phyloP scores from a whole-genome alignment of 2,888 invertebrate genomes.

The Gymnoscelis rufifasciata region DNA sequence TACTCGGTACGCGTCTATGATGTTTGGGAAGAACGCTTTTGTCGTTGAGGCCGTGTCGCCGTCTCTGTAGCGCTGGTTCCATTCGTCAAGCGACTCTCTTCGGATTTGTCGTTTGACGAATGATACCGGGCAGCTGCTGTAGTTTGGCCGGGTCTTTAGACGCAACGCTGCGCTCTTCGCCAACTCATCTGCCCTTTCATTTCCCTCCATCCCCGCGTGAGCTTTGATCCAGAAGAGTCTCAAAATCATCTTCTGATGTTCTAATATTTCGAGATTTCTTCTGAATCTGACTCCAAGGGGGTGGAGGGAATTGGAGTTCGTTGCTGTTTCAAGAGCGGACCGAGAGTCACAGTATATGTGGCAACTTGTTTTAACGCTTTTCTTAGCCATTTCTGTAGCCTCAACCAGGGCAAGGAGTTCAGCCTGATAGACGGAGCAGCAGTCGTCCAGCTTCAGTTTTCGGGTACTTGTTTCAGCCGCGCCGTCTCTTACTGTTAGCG shows the following conservation, averaged over 20 bases:
- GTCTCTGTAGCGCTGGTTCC: background rate
- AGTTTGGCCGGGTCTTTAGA: background rate
- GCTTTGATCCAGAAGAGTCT: background rate
- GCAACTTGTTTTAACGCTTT: background rate
- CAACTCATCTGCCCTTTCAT: background rate
- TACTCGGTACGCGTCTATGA: background rate
- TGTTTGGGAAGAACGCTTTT: background rate
- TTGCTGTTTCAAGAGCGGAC: background rate
- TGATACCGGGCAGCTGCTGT: background rate
- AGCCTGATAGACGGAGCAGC: slow-evolving; percentile 5
- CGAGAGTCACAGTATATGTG: background rate
- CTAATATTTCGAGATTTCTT: background rate
- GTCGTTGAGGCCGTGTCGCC: background rate
- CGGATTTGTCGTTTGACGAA: slow-evolving; percentile 2
- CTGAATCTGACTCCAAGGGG: background rate
- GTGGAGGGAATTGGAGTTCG: background rate
- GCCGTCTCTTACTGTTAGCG: background rate
- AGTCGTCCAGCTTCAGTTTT: slow-evolving; percentile 1
- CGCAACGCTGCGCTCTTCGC: background rate
- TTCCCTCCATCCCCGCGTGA: background rate
- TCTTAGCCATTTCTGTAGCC: background rate
- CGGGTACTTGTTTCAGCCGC: slow-evolving; percentile 1
- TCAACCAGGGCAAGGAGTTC: background rate
- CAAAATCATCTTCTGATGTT: too few relatives aligned
- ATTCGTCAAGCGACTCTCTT: background rate